Conservation (phyloP, 2,797 vertebrate species). For the Enteromius paludinosus region DNA sequence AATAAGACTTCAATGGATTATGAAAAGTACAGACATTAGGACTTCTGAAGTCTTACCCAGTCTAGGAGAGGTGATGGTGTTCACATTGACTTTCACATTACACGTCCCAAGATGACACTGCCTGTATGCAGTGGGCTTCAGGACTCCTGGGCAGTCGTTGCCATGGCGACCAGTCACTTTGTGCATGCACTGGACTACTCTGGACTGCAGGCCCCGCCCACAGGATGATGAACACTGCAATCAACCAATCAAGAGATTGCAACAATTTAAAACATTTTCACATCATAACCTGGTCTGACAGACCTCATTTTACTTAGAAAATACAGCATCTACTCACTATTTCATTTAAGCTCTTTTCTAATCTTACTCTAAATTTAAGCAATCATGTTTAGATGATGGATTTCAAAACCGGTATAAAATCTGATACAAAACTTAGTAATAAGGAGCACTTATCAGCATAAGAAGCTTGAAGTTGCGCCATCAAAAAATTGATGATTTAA, state of each 20-base stretch:
- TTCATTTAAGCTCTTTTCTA: not conserved
- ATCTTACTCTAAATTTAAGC: not conserved
- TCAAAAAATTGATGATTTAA: not conserved
- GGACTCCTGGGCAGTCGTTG: slow-evolving; percentile 82
- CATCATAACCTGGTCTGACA: not conserved
- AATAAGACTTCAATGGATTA: not conserved
- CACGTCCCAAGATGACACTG: slow-evolving; percentile 91
- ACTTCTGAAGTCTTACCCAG: slow-evolving; percentile 83
- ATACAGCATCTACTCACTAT: not conserved
- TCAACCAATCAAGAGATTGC: slow-evolving; percentile 6
- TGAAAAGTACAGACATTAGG: not conserved
- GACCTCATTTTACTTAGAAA: not conserved
- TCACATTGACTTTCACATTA: slow-evolving; percentile 89
- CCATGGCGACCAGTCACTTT: slow-evolving; percentile 93
- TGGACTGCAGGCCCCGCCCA: slow-evolving; percentile 92
- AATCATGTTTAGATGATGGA: not conserved
- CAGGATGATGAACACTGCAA: slow-evolving; percentile 93
- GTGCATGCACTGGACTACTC: slow-evolving; percentile 98
- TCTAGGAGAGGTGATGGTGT: slow-evolving; percentile 94
- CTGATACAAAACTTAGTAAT: not conserved
- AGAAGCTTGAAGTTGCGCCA: not conserved
- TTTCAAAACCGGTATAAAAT: not conserved
- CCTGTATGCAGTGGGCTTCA: slow-evolving; percentile 88
- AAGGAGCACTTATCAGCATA: not conserved
- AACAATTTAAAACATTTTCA: not conserved